Evolutionary conservation across 1,140 invertebrate species (phyloP).

Genomic region (Drosophila bipectinata): DNA sequence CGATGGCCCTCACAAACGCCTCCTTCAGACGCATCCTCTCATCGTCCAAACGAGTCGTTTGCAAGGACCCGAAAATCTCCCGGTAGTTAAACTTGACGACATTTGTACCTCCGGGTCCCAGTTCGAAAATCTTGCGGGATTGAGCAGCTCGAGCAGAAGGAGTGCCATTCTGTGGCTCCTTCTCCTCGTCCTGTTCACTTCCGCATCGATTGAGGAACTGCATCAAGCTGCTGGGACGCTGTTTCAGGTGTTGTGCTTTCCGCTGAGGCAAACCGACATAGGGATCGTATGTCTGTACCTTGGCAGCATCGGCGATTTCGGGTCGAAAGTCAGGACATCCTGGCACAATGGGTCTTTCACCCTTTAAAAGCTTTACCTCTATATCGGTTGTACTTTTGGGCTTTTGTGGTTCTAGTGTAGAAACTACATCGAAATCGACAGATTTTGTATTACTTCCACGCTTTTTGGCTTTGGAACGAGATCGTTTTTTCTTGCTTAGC

Average conservation of each 20-base stretch:
- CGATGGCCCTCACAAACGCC: conserved; percentile 53
- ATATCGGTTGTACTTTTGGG: background rate
- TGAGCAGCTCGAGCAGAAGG: conserved; percentile 2
- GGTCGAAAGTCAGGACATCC: conserved; percentile 18
- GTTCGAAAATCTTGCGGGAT: conserved; percentile 21
- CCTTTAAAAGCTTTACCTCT: conserved; percentile 28
- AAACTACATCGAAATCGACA: background rate
- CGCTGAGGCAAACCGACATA: background rate
- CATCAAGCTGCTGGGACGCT: conserved; percentile 41
- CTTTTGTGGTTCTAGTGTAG: background rate
- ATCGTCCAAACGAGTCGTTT: conserved; percentile 3
- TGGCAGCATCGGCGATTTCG: conserved; percentile 2
- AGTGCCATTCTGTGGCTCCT: background rate
- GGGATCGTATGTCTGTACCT: conserved; percentile 22
- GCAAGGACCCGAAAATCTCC: conserved; percentile 23
- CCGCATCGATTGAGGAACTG: conserved; percentile 22
- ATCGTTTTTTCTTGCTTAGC: background rate
- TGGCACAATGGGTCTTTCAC: conserved; percentile 6
- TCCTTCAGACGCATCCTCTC: conserved; percentile 35
- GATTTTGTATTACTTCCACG: too few species aligned
- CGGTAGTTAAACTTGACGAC: conserved; percentile 51
- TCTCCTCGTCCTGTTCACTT: conserved; percentile 1
- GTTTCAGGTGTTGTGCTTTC: background rate
- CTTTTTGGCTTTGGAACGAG: background rate
- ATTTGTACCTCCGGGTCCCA: background rate